phyloP scores from a whole-genome alignment of 2,113 vertebrate species.

The Phylloscopus trochiloides region DNA sequence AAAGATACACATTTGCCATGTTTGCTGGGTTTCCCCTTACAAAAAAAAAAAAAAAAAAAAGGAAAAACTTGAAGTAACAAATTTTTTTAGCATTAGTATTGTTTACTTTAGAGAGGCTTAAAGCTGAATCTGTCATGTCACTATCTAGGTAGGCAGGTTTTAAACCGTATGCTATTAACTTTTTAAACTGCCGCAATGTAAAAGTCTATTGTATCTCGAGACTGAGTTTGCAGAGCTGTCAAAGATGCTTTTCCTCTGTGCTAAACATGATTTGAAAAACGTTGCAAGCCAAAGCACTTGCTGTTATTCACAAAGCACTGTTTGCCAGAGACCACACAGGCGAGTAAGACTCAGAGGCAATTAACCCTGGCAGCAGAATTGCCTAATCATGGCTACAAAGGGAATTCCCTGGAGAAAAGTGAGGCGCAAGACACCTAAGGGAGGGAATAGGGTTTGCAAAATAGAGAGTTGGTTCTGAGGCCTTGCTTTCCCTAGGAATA shows the following conservation, averaged over 20 bases:
- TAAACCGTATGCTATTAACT: not conserved
- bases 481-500: not conserved
- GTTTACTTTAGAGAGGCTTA: not conserved
- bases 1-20: not conserved
- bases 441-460: not conserved
- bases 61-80: not conserved
- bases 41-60: not conserved
- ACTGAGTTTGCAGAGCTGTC: not conserved
- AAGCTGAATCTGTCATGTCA: not conserved
- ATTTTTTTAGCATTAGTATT: not conserved
- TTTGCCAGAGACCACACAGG: not conserved
- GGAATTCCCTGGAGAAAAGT: not conserved
- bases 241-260: constrained; percentile 1
- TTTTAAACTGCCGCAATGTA: not conserved
- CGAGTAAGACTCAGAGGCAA: not conserved
- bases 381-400: fast-evolving
- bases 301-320: not conserved
- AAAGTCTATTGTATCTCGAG: not conserved
- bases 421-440: not conserved
- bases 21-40: not conserved
- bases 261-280: not conserved
- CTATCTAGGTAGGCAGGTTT: not conserved
- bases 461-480: not conserved
- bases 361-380: not conserved
- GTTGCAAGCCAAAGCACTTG: not conserved